Conservation (phyloP, 2,797 vertebrate species). For the Diglossa cyanea region DNA sequence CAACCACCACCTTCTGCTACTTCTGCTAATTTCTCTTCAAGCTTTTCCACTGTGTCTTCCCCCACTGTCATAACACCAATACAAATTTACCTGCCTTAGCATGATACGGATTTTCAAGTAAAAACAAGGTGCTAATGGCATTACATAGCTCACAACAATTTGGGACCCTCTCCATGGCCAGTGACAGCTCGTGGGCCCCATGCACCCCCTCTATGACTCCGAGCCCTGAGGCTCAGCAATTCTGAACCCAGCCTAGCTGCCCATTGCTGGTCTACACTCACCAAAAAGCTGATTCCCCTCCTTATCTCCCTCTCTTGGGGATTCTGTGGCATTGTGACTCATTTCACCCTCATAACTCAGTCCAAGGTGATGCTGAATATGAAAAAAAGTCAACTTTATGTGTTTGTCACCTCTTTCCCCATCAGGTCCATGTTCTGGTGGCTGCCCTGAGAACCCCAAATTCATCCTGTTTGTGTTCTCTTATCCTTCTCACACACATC, state of each 20-base stretch:
- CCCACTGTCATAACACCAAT: not conserved
- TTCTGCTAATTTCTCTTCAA: not conserved
- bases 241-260: not conserved
- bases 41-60: not conserved
- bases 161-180: not conserved
- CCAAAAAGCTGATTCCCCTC: not conserved
- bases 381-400: not conserved
- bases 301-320: not conserved
- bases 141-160: not conserved
- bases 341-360: not conserved
- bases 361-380: not conserved
- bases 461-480: not conserved
- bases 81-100: not conserved
- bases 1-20: not conserved
- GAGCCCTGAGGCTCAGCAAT: rapidly evolving
- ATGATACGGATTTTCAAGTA: not conserved
- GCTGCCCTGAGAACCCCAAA: not conserved
- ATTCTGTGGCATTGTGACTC: rapidly evolving
- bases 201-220: rapidly evolving
- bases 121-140: rapidly evolving
- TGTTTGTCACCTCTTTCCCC: not conserved
- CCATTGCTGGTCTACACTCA: not conserved
- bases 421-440: not conserved
- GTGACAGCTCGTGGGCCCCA: rapidly evolving
- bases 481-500: not conserved